Base-by-base conservation (phyloP, 2,888 invertebrate genomes). In the Rugalucina vietnamica region DNA sequence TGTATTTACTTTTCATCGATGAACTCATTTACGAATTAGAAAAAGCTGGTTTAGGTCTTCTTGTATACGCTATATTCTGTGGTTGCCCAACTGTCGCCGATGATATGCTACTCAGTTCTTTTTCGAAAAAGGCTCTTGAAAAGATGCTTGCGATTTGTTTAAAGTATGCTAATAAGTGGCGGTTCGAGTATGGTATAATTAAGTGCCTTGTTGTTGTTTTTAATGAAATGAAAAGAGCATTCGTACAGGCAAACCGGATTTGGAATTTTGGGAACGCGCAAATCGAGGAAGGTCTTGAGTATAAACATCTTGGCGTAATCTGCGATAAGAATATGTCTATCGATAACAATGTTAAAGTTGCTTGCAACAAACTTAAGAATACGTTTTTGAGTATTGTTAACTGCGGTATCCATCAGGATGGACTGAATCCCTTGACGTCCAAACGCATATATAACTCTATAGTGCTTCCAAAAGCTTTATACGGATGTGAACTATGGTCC, bases 41-140 rank as follows among this genome's bases (percentile, higher is more conserved):
- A 50, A 1, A 34, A 0, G 34, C 43, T 50, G 43, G 34, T 29
- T 14, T 43, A 34, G 80, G 80, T 14, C 27, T 80, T 29, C 49
- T 49, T n/a, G 27, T 79, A 2, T 37, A 57, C 24, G 50, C n/a
- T 36, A 57, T 54, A 10, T 72, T 37, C 34, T 21, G 60, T 27
- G 14, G 37, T 29, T 27, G 29, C 4, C 79, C 79, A 18, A 79
- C 79, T 34, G 73, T 80, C 3, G 74, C 75, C 8, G 80, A 80
- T 34, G 80, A 75, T 36, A 80, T 80, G 70, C 50, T 72, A 1
- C 39, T 79, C 2, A 24, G 72, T 0, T 72, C 72, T 10, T 37
- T 57, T 18, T 77, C 77, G 0, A 77, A 34, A n/a, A 1, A 1
- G 1, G 69, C 70, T 29, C 50, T 77, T 21, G 2, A 70, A 0